A percentile compares a stretch with the other conserved stretches of the same genome.
phyloP scores from a whole-genome alignment of 64 coral and sea anemone genomes.

The Orbicella faveolata region DNA sequence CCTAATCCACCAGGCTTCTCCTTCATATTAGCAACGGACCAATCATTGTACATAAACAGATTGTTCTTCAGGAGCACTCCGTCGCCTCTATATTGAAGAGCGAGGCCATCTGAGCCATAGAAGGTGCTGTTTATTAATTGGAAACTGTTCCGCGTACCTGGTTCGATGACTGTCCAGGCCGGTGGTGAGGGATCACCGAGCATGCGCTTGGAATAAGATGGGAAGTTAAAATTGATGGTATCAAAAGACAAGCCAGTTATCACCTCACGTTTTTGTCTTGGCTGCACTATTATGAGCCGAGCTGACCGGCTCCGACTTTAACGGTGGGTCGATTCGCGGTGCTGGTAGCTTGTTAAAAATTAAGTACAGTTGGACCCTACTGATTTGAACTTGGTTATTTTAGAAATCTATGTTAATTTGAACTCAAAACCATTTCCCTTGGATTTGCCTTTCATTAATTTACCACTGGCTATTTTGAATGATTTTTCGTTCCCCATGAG shows the following conservation, averaged over 20 bases:
- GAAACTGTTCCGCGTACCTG: conserved; percentile 19
- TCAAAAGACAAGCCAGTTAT: conserved; percentile 35
- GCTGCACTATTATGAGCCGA: no score
- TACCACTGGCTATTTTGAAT: no score
- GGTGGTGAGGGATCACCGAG: conserved; percentile 34
- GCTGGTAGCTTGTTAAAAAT: no score
- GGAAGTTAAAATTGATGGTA: conserved; percentile 56
- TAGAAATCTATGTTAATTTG: no score
- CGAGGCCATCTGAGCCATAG: conserved; percentile 70
- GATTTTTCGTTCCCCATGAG: no score
- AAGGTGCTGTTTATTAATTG: conserved; percentile 70
- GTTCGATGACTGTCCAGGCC: conserved; percentile 25
- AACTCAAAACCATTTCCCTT: no score
- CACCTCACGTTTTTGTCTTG: background rate
- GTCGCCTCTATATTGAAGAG: conserved; percentile 55
- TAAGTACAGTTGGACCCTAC: no score
- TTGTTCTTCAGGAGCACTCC: conserved; percentile 68
- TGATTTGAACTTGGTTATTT: no score
- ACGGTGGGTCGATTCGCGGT: no score
- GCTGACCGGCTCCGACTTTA: no score
- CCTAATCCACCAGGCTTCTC: conserved; percentile 53
- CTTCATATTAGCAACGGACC: conserved; percentile 71
- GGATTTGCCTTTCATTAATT: no score
- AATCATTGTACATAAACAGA: conserved; percentile 77
- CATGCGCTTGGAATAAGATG: conserved; percentile 63